phyloP scores from a whole-genome alignment of 1,140 invertebrate species.

The Heliothis subflexa region DNA sequence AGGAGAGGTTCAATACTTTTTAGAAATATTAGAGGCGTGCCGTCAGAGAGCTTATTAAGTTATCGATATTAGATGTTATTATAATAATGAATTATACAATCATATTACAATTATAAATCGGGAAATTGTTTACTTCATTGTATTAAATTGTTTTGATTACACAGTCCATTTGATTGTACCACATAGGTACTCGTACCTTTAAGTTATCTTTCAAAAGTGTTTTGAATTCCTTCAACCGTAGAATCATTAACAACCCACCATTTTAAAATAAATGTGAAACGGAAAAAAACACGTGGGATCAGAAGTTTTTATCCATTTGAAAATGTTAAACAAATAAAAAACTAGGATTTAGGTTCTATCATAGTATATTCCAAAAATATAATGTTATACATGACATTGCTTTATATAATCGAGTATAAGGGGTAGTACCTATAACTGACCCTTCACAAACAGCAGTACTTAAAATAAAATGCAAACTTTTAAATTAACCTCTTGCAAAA shows the following conservation, averaged over 20 bases:
- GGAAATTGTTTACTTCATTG: too few relatives aligned
- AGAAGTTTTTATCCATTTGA: not conserved
- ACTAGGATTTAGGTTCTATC: conserved; percentile 59
- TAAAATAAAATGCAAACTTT: conserved; percentile 45
- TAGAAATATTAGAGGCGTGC: conserved; percentile 3
- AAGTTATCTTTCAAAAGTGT: too few relatives aligned
- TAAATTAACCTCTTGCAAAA: conserved; percentile 46
- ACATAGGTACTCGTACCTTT: too few relatives aligned
- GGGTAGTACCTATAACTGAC: conserved; percentile 49
- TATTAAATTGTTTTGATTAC: too few relatives aligned
- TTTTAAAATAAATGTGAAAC: too few relatives aligned
- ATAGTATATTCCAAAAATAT: conserved; percentile 84
- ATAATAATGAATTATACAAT: too few relatives aligned
- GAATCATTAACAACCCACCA: too few relatives aligned
- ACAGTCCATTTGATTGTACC: too few relatives aligned
- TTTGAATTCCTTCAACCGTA: too few relatives aligned
- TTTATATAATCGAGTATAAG: conserved; percentile 62
- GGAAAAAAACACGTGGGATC: too few relatives aligned
- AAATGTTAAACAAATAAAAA: conserved; percentile 56
- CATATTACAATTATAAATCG: too few relatives aligned
- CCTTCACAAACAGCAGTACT: conserved; percentile 52
- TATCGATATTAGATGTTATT: too few relatives aligned
- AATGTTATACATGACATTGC: conserved; percentile 82
- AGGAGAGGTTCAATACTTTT: not conserved
- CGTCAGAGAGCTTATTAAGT: not conserved